Evolutionary conservation across 2,797 vertebrate genomes (phyloP).

Genomic region (Spinibarbus caldwelli): DNA sequence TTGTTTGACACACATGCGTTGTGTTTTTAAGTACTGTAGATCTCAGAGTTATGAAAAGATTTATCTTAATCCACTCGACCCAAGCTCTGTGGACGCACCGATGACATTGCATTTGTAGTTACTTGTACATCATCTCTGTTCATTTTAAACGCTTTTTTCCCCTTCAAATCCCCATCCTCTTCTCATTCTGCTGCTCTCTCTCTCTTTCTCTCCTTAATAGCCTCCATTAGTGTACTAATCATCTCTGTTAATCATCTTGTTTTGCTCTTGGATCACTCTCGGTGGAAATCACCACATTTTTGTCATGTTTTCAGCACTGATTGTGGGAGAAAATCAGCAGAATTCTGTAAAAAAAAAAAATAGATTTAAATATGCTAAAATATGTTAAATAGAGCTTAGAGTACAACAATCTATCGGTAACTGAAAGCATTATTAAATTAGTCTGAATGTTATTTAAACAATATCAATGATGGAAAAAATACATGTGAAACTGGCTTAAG

Average conservation of each 20-base stretch:
- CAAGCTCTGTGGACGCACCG: neutral
- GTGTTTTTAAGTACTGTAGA: neutral
- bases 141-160: neutral
- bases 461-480: neutral
- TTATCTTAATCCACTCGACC: neutral
- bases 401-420: neutral
- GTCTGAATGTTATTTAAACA: conserved; percentile 2
- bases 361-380: conserved; percentile 22
- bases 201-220: conserved; percentile 21
- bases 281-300: conserved; percentile 9
- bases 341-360: conserved; percentile 7
- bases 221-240: conserved; percentile 43
- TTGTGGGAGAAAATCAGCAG: conserved; percentile 17
- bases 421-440: neutral
- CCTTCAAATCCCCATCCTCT: neutral
- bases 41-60: conserved; percentile 3
- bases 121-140: conserved; percentile 2
- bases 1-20: too few species aligned
- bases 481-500: neutral
- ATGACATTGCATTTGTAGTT: neutral
- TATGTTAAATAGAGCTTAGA: conserved; percentile 18
- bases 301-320: conserved; percentile 19
- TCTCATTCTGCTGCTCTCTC: neutral
- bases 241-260: conserved; percentile 43
- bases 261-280: conserved; percentile 27